Evolutionary conservation across 92 coral and sea anemone species (phyloP).

Genomic region (Meandrina meandrites): DNA sequence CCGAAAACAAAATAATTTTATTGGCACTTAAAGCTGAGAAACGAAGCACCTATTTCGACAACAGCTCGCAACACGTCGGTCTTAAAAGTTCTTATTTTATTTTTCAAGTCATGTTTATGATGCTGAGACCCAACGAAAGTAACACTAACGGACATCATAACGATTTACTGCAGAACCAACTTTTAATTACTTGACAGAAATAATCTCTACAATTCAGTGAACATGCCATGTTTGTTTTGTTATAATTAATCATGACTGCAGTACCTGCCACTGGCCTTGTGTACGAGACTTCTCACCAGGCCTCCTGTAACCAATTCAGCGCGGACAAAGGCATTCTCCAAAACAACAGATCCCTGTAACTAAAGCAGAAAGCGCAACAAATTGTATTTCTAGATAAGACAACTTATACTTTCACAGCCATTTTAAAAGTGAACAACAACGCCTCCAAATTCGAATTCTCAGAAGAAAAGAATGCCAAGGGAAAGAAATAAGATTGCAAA

Average conservation of each 20-base stretch:
- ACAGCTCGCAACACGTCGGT: too few species aligned
- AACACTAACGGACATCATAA: too few species aligned
- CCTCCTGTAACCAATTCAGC: slow-evolving; percentile 70
- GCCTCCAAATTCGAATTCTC: background rate
- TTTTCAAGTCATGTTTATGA: too few species aligned
- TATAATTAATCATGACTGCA: background rate
- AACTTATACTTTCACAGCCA: background rate
- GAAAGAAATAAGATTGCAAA: background rate
- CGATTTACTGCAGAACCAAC: too few species aligned
- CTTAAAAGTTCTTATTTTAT: too few species aligned
- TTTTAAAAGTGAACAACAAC: background rate
- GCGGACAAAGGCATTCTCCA: slow-evolving; percentile 60
- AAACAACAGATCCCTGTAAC: slow-evolving; percentile 44
- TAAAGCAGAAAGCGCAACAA: background rate
- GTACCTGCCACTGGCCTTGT: slow-evolving; percentile 77
- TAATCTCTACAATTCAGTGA: too few species aligned
- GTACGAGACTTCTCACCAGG: slow-evolving; percentile 72
- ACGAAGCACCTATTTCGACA: too few species aligned
- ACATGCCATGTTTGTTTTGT: too few species aligned
- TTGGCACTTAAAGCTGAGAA: too few species aligned
- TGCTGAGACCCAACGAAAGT: too few species aligned
- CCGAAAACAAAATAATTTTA: too few species aligned
- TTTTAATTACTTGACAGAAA: too few species aligned
- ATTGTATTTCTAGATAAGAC: background rate
- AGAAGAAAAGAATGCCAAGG: background rate